These are phyloP conservation scores for Drosophila virilis DNA, from an alignment of 1,140 invertebrate genomes.

Conservation along the genomic window DNA sequence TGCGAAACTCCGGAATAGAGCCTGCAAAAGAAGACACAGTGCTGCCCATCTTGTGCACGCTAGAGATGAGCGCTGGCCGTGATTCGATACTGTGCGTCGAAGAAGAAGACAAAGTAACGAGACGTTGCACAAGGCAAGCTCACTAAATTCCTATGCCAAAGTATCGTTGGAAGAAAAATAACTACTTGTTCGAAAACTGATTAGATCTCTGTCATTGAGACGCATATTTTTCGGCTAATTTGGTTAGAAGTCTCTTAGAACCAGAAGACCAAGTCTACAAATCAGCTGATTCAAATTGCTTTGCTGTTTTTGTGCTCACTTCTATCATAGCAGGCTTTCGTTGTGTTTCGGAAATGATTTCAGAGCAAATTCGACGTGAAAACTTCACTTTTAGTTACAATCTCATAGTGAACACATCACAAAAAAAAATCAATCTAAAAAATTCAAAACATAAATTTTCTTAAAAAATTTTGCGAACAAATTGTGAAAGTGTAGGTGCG, in stretches of 20 bases:
- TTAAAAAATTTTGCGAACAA: constrained; percentile 17
- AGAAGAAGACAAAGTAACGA: not conserved
- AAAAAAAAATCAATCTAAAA: constrained; percentile 10
- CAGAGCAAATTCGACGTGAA: not conserved
- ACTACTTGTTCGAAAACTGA: no score
- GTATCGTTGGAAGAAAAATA: no score
- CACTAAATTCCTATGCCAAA: no score
- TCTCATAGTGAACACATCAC: constrained; percentile 25
- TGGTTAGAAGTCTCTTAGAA: no score
- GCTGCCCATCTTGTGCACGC: not conserved
- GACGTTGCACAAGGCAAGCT: no score
- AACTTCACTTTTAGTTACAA: constrained; percentile 14
- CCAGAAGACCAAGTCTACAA: no score
- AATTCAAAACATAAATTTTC: constrained; percentile 8
- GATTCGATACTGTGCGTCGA: not conserved
- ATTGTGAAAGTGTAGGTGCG: constrained; percentile 2
- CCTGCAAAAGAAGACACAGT: not conserved
- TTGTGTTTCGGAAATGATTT: not conserved
- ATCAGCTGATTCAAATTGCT: no score
- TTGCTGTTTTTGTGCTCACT: no score
- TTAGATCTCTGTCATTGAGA: no score
- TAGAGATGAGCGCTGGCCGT: not conserved
- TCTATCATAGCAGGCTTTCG: not conserved
- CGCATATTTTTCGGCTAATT: no score
- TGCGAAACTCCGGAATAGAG: not conserved